phyloP scores from a whole-genome alignment of 2,888 invertebrate species.

The Conops quadrifasciatus region DNA sequence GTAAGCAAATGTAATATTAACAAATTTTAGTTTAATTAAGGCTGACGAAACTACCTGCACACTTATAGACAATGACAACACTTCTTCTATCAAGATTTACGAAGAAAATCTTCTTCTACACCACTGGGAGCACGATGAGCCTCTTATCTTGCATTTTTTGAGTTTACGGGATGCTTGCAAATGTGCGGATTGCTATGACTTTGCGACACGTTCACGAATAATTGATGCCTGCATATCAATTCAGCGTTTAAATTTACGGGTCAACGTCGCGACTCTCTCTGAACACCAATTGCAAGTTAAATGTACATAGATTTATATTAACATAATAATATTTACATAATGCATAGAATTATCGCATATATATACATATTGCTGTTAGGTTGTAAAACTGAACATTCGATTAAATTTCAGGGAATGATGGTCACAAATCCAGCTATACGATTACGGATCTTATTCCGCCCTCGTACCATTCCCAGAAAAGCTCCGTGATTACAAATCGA shows the following conservation, averaged over 20 bases:
- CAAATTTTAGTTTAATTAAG: neutral
- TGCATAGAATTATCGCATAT: neutral
- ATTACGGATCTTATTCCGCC: slow-evolving; percentile 53
- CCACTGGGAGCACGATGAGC: neutral
- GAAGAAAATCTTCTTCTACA: slow-evolving; percentile 32
- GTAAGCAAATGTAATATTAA: neutral
- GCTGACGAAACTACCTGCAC: neutral
- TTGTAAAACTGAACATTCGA: too few relatives aligned
- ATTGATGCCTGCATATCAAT: slow-evolving; percentile 18
- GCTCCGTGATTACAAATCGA: neutral
- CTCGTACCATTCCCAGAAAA: neutral
- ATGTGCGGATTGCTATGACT: slow-evolving; percentile 35
- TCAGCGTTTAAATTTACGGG: slow-evolving; percentile 2
- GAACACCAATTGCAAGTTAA: slow-evolving; percentile 34
- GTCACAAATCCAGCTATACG: slow-evolving; percentile 63
- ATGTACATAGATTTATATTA: slow-evolving; percentile 31
- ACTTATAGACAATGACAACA: neutral
- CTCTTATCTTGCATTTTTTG: slow-evolving; percentile 25
- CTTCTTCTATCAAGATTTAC: slow-evolving; percentile 21
- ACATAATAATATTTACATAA: neutral
- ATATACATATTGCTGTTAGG: too few relatives aligned
- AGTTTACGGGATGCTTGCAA: slow-evolving; percentile 38
- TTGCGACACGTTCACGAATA: neutral
- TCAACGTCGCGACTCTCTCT: slow-evolving; percentile 35
- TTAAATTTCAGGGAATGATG: slow-evolving; percentile 68